phyloP scores from a whole-genome alignment of 92 coral and sea anemone species.

The Zoanthus solanderi region DNA sequence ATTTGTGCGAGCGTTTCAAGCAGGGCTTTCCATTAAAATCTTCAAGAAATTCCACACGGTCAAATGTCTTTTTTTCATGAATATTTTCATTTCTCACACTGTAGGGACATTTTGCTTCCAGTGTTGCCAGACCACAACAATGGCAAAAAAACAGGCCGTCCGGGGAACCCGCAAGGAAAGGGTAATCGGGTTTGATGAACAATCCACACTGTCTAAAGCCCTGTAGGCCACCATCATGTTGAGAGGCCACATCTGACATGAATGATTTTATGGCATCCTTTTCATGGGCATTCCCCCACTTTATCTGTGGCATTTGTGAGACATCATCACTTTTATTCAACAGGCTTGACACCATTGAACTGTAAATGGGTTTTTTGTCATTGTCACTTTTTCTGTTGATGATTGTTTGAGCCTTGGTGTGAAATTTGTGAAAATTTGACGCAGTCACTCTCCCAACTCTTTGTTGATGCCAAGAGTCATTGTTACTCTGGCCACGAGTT shows the following conservation, averaged over 20 bases:
- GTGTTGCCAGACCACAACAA: slow-evolving; percentile 46
- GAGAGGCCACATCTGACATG: slow-evolving; percentile 73
- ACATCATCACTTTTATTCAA: slow-evolving; percentile 53
- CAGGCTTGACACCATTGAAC: slow-evolving; percentile 56
- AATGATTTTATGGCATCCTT: slow-evolving; percentile 70
- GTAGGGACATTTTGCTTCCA: slow-evolving; percentile 66
- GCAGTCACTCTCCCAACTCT: slow-evolving; percentile 67
- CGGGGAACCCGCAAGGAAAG: slow-evolving; percentile 71
- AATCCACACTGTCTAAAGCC: slow-evolving; percentile 60
- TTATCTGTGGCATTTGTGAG: slow-evolving; percentile 62
- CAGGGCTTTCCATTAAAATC: slow-evolving; percentile 67
- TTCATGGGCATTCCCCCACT: slow-evolving; percentile 56
- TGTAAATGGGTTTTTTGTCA: slow-evolving; percentile 37
- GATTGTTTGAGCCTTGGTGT: slow-evolving; percentile 55
- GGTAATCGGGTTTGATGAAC: slow-evolving; percentile 57
- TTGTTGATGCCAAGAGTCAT: slow-evolving; percentile 62
- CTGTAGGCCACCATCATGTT: slow-evolving; percentile 67
- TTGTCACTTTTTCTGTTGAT: slow-evolving; percentile 52
- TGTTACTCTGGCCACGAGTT: slow-evolving; percentile 69
- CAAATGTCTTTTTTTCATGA: slow-evolving; percentile 47
- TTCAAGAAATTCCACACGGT: slow-evolving; percentile 61
- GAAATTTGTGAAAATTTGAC: slow-evolving; percentile 64
- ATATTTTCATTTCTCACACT: slow-evolving; percentile 50
- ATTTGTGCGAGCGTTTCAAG: slow-evolving; percentile 68
- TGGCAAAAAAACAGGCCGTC: slow-evolving; percentile 61